phyloP scores from a whole-genome alignment of 2,113 vertebrate genomes.

The Pristiophorus japonicus region DNA sequence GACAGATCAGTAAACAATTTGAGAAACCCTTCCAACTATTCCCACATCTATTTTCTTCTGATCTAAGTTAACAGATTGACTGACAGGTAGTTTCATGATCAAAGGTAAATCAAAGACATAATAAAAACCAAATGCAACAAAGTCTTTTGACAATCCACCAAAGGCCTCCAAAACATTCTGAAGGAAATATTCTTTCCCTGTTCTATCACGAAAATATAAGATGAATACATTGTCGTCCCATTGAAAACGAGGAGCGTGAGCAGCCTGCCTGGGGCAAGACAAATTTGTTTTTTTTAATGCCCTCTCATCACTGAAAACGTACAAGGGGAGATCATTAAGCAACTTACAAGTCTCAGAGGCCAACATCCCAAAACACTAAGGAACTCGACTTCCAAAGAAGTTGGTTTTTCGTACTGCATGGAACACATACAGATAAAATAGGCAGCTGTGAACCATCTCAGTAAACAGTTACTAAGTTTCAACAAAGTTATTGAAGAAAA shows the following conservation, averaged over 20 bases:
- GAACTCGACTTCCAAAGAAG: background rate
- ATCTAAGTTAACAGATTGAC: background rate
- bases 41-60: background rate
- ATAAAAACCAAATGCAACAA: background rate
- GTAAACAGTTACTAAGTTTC: background rate
- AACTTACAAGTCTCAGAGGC: background rate
- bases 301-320: background rate
- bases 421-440: background rate
- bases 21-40: background rate
- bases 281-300: background rate
- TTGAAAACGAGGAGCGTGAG: background rate
- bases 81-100: background rate
- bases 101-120: background rate
- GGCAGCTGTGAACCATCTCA: background rate
- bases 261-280: background rate
- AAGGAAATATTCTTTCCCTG: background rate
- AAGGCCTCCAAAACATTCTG: background rate
- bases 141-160: background rate
- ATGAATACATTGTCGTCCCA: background rate
- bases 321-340: background rate
- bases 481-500: background rate
- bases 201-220: background rate
- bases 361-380: background rate
- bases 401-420: background rate
- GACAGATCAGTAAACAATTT: background rate